A percentile compares a stretch with the other conserved stretches of the same genome.
Conservation (phyloP, 2,113 vertebrate genomes). For the Hippocampus barbouri region DNA sequence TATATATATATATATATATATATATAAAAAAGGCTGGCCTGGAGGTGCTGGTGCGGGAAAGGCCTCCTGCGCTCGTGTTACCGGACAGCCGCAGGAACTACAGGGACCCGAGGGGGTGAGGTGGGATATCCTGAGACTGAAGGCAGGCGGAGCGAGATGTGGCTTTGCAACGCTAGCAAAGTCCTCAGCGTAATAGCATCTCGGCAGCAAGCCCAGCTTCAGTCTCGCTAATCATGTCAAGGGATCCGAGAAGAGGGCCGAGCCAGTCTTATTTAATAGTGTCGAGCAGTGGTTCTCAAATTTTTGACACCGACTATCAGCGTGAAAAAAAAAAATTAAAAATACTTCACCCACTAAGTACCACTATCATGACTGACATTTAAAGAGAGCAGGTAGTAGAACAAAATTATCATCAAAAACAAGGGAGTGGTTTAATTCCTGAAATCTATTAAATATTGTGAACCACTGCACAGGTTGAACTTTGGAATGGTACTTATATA, state of each 20-base stretch:
- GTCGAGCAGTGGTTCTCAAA: too few relatives aligned
- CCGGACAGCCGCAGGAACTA: slow-evolving; percentile 31
- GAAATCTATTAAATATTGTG: too few relatives aligned
- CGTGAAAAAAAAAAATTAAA: too few relatives aligned
- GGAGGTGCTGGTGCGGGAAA: slow-evolving; percentile 33
- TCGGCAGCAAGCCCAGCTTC: slow-evolving; percentile 14
- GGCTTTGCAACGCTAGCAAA: slow-evolving; percentile 62
- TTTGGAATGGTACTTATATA: too few relatives aligned
- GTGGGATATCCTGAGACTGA: slow-evolving; percentile 14
- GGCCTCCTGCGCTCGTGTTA: slow-evolving; percentile 52
- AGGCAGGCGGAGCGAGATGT: slow-evolving; percentile 33
- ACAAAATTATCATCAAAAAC: too few relatives aligned
- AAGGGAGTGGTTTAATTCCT: too few relatives aligned
- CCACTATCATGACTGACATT: too few relatives aligned
- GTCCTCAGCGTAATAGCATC: slow-evolving; percentile 46
- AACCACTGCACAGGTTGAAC: too few relatives aligned
- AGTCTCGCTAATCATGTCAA: slow-evolving; percentile 45
- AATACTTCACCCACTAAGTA: too few relatives aligned
- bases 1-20: too few relatives aligned
- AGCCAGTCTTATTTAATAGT: not conserved
- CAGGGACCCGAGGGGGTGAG: slow-evolving; percentile 1
- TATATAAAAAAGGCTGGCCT: slow-evolving; percentile 64
- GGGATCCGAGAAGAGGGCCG: slow-evolving; percentile 30
- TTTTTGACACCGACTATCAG: too few relatives aligned
- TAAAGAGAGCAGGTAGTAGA: too few relatives aligned